phyloP scores from a whole-genome alignment of 92 coral and sea anemone species.

The Zoanthus solanderi region DNA sequence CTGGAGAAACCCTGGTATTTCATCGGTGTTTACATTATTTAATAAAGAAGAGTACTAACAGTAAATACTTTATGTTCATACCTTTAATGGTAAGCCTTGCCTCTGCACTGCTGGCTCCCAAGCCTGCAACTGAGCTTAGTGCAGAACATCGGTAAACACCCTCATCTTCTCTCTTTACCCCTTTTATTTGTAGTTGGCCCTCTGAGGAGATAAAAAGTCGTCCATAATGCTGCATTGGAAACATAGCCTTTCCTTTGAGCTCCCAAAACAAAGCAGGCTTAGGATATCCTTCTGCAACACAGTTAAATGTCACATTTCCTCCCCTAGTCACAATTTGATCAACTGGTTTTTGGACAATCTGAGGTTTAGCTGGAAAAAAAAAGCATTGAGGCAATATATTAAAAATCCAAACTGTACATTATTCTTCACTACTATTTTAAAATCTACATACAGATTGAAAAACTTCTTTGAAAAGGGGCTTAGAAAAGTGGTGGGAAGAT shows the following conservation, averaged over 20 bases:
- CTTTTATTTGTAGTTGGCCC: constrained; percentile 76
- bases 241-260: constrained; percentile 66
- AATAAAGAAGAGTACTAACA: background rate
- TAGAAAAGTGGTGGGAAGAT: too few species aligned
- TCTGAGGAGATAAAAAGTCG: constrained; percentile 62
- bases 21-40: too few species aligned
- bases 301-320: constrained; percentile 66
- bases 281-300: constrained; percentile 82
- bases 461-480: too few species aligned
- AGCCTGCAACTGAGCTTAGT: constrained; percentile 41
- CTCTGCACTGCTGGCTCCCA: constrained; percentile 55
- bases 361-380: constrained; percentile 68
- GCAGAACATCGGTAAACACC: constrained; percentile 82
- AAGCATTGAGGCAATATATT: background rate
- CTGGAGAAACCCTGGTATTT: too few species aligned
- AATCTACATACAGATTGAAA: too few species aligned
- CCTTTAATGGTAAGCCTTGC: constrained; percentile 81
- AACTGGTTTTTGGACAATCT: constrained; percentile 57
- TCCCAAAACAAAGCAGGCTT: constrained; percentile 86
- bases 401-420: background rate
- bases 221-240: constrained; percentile 69
- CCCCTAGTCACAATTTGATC: constrained; percentile 73
- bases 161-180: constrained; percentile 67
- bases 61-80: constrained; percentile 18
- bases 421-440: too few species aligned